Evolutionary conservation across 2,113 vertebrate species (phyloP).

Genomic region (Fukomys damarensis): DNA sequence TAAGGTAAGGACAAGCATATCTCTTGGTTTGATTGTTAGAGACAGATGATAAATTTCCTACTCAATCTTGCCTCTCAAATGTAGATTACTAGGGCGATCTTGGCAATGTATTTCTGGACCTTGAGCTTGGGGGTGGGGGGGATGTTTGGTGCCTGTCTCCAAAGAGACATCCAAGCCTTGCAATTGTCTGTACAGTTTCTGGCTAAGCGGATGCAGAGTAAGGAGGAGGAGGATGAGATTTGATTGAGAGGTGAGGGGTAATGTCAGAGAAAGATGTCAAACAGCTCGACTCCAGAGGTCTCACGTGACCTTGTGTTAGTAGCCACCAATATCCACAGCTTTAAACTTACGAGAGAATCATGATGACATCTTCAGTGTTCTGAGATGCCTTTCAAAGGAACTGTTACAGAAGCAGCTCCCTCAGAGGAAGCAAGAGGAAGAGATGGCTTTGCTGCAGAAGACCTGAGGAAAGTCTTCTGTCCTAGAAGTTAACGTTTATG

Average conservation of each 20-base stretch:
- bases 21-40: slow-evolving; percentile 52
- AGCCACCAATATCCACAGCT: slow-evolving; percentile 60
- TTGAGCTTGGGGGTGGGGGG: slow-evolving; percentile 20
- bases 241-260: neutral
- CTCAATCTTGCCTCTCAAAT: slow-evolving; percentile 41
- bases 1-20: slow-evolving; percentile 75
- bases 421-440: slow-evolving; percentile 68
- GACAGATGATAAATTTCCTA: neutral
- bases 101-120: slow-evolving; percentile 27
- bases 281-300: neutral
- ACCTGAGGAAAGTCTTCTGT: slow-evolving; percentile 62
- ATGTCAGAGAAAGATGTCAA: slow-evolving; percentile 20
- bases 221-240: neutral
- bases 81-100: slow-evolving; percentile 23
- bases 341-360: slow-evolving; percentile 67
- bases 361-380: slow-evolving; percentile 79
- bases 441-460: slow-evolving; percentile 68
- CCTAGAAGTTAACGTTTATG: slow-evolving; percentile 77
- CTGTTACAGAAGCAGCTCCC: slow-evolving; percentile 67
- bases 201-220: slow-evolving; percentile 18
- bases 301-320: slow-evolving; percentile 63
- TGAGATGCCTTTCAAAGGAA: slow-evolving; percentile 70
- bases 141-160: neutral
- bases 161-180: neutral
- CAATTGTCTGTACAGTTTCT: neutral